Percentiles rank a stretch among this genome's conserved stretches.
phyloP scores from a whole-genome alignment of 2,888 invertebrate species.

The Lysandra bellargus region DNA sequence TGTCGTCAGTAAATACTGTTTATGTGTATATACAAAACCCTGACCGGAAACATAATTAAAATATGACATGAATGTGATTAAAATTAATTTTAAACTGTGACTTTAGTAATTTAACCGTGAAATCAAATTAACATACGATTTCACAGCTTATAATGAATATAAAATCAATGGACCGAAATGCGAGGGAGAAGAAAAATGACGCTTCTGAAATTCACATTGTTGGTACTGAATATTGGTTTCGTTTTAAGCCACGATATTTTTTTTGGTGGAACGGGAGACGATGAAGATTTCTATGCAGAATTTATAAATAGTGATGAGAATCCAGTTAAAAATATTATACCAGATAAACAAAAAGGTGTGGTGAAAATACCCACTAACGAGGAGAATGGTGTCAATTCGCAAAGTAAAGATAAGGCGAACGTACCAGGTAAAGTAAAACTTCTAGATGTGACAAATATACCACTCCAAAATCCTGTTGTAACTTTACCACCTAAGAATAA shows the following conservation, averaged over 20 bases:
- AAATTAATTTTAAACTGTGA: conserved; percentile 8
- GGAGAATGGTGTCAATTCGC: too few species aligned
- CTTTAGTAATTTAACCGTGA: neutral
- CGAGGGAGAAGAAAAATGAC: neutral
- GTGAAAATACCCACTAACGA: neutral
- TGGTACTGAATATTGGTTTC: neutral
- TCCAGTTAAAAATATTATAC: neutral
- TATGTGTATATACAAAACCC: neutral
- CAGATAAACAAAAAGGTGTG: neutral
- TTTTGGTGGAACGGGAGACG: neutral
- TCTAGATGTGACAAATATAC: neutral
- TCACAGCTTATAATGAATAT: neutral
- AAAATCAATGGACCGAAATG: neutral
- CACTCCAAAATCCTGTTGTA: neutral
- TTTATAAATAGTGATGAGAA: neutral
- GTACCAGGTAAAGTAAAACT: neutral
- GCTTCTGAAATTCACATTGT: neutral
- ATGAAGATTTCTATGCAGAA: neutral
- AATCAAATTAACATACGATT: conserved; percentile 10
- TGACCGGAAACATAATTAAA: neutral
- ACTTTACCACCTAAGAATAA: neutral
- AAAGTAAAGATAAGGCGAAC: too few species aligned
- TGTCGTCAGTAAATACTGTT: neutral
- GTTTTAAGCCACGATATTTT: neutral
- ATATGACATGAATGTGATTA: neutral